Base-by-base conservation (phyloP, 2,888 invertebrate genomes). In the Eupithecia subumbrata region DNA sequence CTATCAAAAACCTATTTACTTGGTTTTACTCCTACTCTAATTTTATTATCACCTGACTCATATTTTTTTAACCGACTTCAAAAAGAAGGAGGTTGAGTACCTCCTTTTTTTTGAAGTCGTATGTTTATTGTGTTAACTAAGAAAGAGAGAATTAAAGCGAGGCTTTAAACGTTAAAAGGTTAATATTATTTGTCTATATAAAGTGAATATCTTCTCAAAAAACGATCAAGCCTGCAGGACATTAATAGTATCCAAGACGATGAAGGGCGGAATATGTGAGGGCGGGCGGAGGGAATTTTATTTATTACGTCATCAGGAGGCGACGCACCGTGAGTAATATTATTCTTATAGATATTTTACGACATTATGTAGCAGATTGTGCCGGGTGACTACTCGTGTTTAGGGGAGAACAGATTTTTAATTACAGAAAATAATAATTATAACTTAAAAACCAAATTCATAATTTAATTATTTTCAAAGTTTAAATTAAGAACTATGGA, bases 261-360 rank as follows among this genome's bases (percentile, higher is more conserved):
- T 25, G 69, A 63, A 82, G 79, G 76, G 77, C 79, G 79, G 80
- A 81, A 78, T 79, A 76, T 75, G 77, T 63, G 69, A 11, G 67
- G 76, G 76, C 76, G 75, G 79, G 82, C 81, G 78, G 78, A 81
- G 83, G 84, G 80, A 84, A 84, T 87, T 86, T 89, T 90, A 90
- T 90, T 90, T 90, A 90, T 90, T 82, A 84, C 86, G 83, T 86
- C 88, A 87, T 89, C 90, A 88, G 85, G 78, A 86, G 74, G 84
- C 88, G 86, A 81, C 85, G 83, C 85, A 79, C 82, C 82, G 86
- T 81, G 84, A 86, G 85, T 85, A 86, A 88, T 81, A 79, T 77
- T 78, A 81, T 80, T 83, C 78, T 79, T 81, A 81, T 80, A 79
- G 79, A 78, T 79, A 79, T 74, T 82, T 81, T 82, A 82, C 77